Conservation (phyloP, 2,888 invertebrate genomes). For the Papilio gigon region DNA sequence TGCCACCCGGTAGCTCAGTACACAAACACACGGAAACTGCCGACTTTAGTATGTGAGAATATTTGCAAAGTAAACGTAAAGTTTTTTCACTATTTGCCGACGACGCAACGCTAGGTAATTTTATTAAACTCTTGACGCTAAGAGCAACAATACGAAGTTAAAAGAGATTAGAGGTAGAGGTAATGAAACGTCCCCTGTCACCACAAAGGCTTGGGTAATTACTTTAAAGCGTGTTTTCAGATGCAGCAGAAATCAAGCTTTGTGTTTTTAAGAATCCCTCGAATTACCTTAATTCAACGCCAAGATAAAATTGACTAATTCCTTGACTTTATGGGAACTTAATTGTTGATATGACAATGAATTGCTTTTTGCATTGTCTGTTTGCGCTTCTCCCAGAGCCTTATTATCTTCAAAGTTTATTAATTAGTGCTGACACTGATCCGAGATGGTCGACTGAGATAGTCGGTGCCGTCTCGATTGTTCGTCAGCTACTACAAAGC, state of each 20-base stretch:
- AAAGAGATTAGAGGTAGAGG: no score
- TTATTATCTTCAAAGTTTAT: constrained; percentile 47
- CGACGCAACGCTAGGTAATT: not conserved
- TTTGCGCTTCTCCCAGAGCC: constrained; percentile 21
- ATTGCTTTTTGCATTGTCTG: constrained; percentile 26
- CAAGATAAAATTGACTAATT: constrained; percentile 17
- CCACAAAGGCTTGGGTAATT: not conserved
- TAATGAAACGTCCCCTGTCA: not conserved
- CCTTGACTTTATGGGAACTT: constrained; percentile 35
- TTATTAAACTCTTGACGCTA: no score
- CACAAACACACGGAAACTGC: constrained; percentile 9
- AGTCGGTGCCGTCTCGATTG: constrained; percentile 71
- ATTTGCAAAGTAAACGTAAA: constrained; percentile 5
- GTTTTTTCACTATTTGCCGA: not conserved
- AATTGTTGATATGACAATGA: constrained; percentile 33
- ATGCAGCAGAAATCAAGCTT: not conserved
- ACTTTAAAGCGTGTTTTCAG: not conserved
- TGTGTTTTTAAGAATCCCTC: not conserved
- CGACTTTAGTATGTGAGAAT: constrained; percentile 1
- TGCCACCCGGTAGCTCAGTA: constrained; percentile 16
- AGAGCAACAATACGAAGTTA: no score
- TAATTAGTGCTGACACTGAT: constrained; percentile 69
- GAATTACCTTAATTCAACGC: not conserved
- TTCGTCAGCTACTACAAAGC: constrained; percentile 51
- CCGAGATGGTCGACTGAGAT: constrained; percentile 73